Conservation (phyloP, 1,140 invertebrate species). For the Scylla paramamosain region DNA sequence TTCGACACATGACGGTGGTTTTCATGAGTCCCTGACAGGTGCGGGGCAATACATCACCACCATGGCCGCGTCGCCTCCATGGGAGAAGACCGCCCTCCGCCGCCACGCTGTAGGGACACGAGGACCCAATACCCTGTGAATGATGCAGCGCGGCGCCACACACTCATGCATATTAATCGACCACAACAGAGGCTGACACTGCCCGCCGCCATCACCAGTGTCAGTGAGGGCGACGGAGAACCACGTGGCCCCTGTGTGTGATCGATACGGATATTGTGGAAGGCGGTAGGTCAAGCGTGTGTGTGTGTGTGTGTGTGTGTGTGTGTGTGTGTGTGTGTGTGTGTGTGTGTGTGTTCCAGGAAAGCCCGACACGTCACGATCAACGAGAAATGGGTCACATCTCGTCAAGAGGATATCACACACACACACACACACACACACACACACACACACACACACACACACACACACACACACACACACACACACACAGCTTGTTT, state of each 20-base stretch:
- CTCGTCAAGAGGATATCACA: not conserved
- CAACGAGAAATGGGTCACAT: too few species aligned
- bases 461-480: slow-evolving; percentile 44
- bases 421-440: slow-evolving; percentile 29
- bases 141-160: slow-evolving; percentile 8
- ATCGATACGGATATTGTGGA: not conserved
- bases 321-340: slow-evolving; percentile 16
- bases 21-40: not conserved
- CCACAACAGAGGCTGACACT: not conserved
- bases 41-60: not conserved
- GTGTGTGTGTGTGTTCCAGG: too few species aligned
- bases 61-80: not conserved
- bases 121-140: slow-evolving; percentile 20
- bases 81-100: not conserved
- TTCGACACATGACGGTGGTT: slow-evolving; percentile 12
- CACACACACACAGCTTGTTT: not conserved
- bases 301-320: slow-evolving; percentile 48
- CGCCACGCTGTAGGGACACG: not conserved
- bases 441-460: slow-evolving; percentile 41
- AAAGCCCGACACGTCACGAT: too few species aligned
- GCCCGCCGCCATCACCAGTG: not conserved
- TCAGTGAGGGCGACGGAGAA: not conserved
- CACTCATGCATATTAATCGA: not conserved
- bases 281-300: slow-evolving; percentile 1
- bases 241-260: not conserved